Percentiles rank a stretch among this genome's conserved stretches.
phyloP scores from a whole-genome alignment of 2,113 vertebrate species.

The Nettapus auritus region DNA sequence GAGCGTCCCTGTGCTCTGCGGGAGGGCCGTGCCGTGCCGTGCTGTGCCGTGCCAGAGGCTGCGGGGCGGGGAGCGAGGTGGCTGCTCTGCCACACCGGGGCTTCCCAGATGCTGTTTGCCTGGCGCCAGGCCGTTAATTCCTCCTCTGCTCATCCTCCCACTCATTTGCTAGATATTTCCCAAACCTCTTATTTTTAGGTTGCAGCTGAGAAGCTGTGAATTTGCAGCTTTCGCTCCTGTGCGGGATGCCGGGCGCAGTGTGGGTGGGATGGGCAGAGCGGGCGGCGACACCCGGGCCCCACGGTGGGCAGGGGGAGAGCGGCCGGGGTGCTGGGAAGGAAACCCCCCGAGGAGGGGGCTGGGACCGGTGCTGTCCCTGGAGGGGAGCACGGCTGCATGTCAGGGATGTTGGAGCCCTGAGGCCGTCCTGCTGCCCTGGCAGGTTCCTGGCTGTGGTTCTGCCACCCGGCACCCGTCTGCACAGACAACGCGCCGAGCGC shows the following conservation, averaged over 20 bases:
- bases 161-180: conserved; percentile 68
- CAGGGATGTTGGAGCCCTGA: rapidly evolving
- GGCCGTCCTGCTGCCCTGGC: rapidly evolving
- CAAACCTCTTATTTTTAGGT: conserved; percentile 69
- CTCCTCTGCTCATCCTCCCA: conserved; percentile 55
- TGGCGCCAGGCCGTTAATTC: conserved; percentile 45
- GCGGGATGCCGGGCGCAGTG: not conserved
- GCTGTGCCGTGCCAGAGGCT: not conserved
- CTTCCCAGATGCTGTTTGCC: conserved; percentile 42
- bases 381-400: not conserved
- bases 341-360: not conserved
- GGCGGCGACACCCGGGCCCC: not conserved
- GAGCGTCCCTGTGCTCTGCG: not conserved
- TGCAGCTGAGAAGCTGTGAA: conserved; percentile 58
- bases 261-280: not conserved
- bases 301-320: not conserved
- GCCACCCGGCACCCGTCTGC: not conserved
- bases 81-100: not conserved
- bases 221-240: conserved; percentile 31
- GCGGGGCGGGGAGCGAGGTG: not conserved
- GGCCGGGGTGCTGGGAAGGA: not conserved
- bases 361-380: not conserved
- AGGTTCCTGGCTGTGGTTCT: not conserved
- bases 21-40: not conserved
- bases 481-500: not conserved